phyloP scores from a whole-genome alignment of 1,140 invertebrate genomes.

The Drosophila truncata region DNA sequence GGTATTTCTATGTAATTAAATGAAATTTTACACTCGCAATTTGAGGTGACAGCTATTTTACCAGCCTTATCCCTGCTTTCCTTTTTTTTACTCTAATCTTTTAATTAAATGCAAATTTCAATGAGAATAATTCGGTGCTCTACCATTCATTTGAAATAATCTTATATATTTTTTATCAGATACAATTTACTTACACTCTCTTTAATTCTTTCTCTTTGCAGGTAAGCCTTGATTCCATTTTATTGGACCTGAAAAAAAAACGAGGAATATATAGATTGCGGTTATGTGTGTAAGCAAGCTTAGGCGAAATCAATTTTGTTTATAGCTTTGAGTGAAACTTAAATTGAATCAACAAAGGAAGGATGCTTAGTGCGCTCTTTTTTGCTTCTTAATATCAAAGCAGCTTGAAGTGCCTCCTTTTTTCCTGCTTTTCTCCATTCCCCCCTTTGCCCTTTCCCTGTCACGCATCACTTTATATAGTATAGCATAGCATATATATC shows the following conservation, averaged over 20 bases:
- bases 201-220: slow-evolving; percentile 47
- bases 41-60: slow-evolving; percentile 31
- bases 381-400: slow-evolving; percentile 66
- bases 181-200: slow-evolving; percentile 45
- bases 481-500: slow-evolving; percentile 10
- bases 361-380: slow-evolving; percentile 38
- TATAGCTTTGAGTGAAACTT: slow-evolving; percentile 62
- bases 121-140: neutral
- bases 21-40: slow-evolving; percentile 71
- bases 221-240: slow-evolving; percentile 65
- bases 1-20: slow-evolving; percentile 75
- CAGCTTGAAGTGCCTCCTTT: slow-evolving; percentile 49
- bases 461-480: slow-evolving; percentile 69
- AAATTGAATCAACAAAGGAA: slow-evolving; percentile 74
- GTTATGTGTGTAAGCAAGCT: slow-evolving; percentile 44
- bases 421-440: slow-evolving; percentile 15
- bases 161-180: slow-evolving; percentile 21
- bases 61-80: slow-evolving; percentile 12
- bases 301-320: slow-evolving; percentile 65
- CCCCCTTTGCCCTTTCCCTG: slow-evolving; percentile 33
- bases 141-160: slow-evolving; percentile 15
- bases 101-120: slow-evolving; percentile 71
- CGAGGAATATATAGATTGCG: slow-evolving; percentile 17
- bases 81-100: slow-evolving; percentile 58
- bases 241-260: slow-evolving; percentile 15